Evolutionary conservation across 23 tunicate genomes (phyloP), one percentile per base, ranked within the genome.

Genomic region (Styela plicata): DNA sequence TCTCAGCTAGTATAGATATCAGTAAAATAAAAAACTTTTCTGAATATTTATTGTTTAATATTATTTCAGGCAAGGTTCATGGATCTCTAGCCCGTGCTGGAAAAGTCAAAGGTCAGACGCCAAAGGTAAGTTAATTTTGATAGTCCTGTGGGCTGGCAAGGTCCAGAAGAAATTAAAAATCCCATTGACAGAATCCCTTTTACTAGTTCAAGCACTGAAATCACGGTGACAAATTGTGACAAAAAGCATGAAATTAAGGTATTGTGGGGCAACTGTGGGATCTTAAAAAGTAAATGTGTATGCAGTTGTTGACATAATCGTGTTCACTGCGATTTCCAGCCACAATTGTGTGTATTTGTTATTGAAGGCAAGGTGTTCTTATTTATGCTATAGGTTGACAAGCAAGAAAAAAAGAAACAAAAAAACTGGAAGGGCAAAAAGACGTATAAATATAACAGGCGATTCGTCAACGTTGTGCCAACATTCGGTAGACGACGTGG

Each of bases 21-120:
- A n/a, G n/a, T n/a, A n/a, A n/a, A n/a, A n/a, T n/a, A n/a, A n/a
- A n/a, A n/a, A 62, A 62, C n/a, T 62, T 62, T 62, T 21, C 65
- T 62, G 22, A 22, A 62, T 62, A 21, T n/a, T 21, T 62, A 62
- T 62, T 62, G 65, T 62, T 65, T 31, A 30, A 16, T 2, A 30
- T 70, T 25, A 27, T 67, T 70, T 26, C 68, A 86, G 97, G 97
- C 24, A 94, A 94, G 69, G 98, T 94, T 63, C 98, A 94, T 79
- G 98, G 98, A 28, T 94, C 98, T 19, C 64, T 94, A 0, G 98
- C 98, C 53, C 95, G 98, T 81, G 98, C 98, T 85, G 98, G 98
- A 64, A 94, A 94, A 73, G 98, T 94, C 25, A 94, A 94, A 69
- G 98, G 95, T 13, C 98, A 94, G 83, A 94, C 98, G 3, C 98